Conservation (phyloP, 2,797 vertebrate species). For the Mastacembelus armatus region DNA sequence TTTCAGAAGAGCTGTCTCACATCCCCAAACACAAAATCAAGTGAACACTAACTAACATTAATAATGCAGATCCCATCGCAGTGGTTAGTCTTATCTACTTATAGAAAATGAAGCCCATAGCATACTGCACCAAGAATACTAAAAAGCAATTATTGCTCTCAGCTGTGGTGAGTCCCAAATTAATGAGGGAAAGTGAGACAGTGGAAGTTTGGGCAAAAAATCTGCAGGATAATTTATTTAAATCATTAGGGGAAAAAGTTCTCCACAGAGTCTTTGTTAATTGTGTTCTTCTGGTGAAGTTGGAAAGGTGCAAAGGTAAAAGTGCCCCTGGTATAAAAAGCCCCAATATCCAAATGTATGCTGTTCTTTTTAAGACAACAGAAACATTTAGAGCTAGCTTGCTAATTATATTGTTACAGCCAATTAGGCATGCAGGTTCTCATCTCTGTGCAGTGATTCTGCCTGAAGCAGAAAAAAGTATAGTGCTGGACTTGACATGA, state of each 20-base stretch:
- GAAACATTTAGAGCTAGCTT: slow-evolving; percentile 11
- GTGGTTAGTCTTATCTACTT: slow-evolving; percentile 70
- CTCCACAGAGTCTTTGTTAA: slow-evolving; percentile 27
- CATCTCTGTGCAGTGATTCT: background rate
- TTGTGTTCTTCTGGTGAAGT: slow-evolving; percentile 48
- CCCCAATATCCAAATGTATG: slow-evolving; percentile 3
- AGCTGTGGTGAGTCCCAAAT: slow-evolving; percentile 83
- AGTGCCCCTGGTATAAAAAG: slow-evolving; percentile 5
- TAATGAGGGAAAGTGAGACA: slow-evolving; percentile 71
- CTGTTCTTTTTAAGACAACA: background rate
- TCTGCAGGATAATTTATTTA: slow-evolving; percentile 63
- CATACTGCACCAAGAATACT: slow-evolving; percentile 72
- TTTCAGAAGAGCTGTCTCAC: slow-evolving; percentile 40
- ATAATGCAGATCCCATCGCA: slow-evolving; percentile 74
- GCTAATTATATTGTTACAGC: slow-evolving; percentile 28
- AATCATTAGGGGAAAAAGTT: slow-evolving; percentile 32
- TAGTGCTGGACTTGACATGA: background rate
- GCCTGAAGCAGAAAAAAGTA: background rate
- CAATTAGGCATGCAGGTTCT: slow-evolving; percentile 10
- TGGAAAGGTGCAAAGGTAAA: slow-evolving; percentile 55
- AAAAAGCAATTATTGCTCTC: slow-evolving; percentile 82
- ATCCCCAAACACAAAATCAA: slow-evolving; percentile 58
- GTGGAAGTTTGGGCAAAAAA: slow-evolving; percentile 46
- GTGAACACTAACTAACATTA: slow-evolving; percentile 54
- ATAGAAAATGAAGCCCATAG: slow-evolving; percentile 72